Percentiles rank a stretch among this genome's conserved stretches.
Conservation (phyloP, 2,888 invertebrate genomes). For the Liopterus haemorrhoidalis region DNA sequence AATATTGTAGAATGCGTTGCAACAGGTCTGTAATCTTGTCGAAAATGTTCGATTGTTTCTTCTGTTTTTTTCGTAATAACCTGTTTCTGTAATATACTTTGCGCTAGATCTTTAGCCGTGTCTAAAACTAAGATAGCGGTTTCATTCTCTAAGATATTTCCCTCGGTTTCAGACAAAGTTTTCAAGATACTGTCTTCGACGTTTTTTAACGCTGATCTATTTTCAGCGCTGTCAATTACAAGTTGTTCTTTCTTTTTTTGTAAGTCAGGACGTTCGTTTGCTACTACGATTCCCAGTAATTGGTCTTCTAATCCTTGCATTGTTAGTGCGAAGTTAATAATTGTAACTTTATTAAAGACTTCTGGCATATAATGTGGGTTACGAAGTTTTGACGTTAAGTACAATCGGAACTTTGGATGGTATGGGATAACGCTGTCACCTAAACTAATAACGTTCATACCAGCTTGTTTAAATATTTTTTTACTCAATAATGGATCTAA, state of each 20-base stretch:
- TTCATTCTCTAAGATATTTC: conserved; percentile 88
- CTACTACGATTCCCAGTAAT: conserved; percentile 75
- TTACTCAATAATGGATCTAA: conserved; percentile 71
- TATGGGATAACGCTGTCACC: conserved; percentile 76
- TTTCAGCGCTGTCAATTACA: conserved; percentile 72
- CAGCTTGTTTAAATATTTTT: conserved; percentile 68
- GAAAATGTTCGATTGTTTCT: conserved; percentile 67
- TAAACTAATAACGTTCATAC: conserved; percentile 66
- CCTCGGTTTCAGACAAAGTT: conserved; percentile 74
- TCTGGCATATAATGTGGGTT: conserved; percentile 85
- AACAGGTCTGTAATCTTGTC: conserved; percentile 68
- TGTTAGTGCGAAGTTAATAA: conserved; percentile 79
- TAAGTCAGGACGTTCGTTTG: conserved; percentile 77
- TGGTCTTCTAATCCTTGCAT: conserved; percentile 79
- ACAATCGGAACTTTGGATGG: conserved; percentile 67
- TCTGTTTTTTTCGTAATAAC: conserved; percentile 71
- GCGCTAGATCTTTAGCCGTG: conserved; percentile 74
- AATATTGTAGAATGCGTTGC: conserved; percentile 74
- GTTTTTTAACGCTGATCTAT: conserved; percentile 72
- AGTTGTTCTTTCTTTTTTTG: conserved; percentile 74
- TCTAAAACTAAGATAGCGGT: conserved; percentile 81
- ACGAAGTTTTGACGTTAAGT: conserved; percentile 74
- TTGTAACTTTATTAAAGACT: conserved; percentile 73
- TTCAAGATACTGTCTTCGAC: conserved; percentile 84
- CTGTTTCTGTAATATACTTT: conserved; percentile 78